phyloP scores from a whole-genome alignment of 2,888 invertebrate genomes.

The Meiosimyza decipiens region DNA sequence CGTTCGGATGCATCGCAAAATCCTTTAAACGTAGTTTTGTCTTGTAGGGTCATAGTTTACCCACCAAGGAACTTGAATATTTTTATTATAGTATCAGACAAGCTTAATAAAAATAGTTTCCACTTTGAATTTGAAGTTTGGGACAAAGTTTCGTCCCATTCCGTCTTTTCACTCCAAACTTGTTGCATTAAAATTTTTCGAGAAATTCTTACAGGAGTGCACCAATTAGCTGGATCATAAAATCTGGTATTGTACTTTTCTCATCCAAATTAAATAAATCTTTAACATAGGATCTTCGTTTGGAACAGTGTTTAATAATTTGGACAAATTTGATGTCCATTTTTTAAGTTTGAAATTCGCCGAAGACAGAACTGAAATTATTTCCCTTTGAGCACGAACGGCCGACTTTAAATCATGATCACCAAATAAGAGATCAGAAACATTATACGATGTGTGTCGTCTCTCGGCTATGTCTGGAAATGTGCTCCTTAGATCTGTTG shows the following conservation, averaged over 20 bases:
- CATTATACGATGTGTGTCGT: too few relatives aligned
- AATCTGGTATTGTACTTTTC: not conserved
- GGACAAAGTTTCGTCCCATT: constrained; percentile 14
- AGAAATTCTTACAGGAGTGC: not conserved
- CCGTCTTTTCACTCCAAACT: not conserved
- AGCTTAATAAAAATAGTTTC: not conserved
- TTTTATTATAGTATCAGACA: constrained; percentile 7
- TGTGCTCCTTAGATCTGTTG: too few relatives aligned
- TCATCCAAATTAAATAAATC: too few relatives aligned
- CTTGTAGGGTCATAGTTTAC: constrained; percentile 10
- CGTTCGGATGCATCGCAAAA: constrained; percentile 37
- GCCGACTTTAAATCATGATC: too few relatives aligned
- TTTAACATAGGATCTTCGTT: too few relatives aligned
- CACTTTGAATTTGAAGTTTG: not conserved
- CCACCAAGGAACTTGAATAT: constrained; percentile 35
- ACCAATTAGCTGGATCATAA: constrained; percentile 20
- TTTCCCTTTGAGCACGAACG: too few relatives aligned
- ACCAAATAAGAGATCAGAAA: too few relatives aligned
- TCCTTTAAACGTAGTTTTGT: constrained; percentile 5
- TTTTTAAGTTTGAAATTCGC: too few relatives aligned
- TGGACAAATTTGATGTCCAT: too few relatives aligned
- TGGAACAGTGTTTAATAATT: too few relatives aligned
- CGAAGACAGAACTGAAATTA: too few relatives aligned
- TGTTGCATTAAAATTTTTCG: constrained; percentile 15
- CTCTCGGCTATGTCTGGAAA: too few relatives aligned